Conservation (phyloP, 1,140 invertebrate genomes). For the Calosoma granatense region DNA sequence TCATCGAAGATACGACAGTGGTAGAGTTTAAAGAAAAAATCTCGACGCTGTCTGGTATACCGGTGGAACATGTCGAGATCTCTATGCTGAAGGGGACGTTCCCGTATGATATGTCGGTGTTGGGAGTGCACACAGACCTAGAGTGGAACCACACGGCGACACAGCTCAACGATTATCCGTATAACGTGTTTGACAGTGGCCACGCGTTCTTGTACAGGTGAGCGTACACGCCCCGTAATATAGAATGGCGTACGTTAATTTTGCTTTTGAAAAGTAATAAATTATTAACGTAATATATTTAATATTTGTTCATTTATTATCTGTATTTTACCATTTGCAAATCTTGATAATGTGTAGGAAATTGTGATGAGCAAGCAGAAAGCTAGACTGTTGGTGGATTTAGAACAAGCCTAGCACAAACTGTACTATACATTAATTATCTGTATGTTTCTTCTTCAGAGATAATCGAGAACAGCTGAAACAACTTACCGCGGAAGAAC, state of each 20-base stretch:
- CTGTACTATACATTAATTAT: too few species aligned
- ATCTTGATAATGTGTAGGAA: too few species aligned
- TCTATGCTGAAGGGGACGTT: constrained; percentile 47
- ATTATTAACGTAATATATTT: too few species aligned
- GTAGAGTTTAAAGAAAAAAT: constrained; percentile 41
- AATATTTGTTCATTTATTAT: neutral
- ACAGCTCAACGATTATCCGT: constrained; percentile 37
- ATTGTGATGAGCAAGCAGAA: too few species aligned
- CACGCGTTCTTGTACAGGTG: constrained; percentile 50
- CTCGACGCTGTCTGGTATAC: constrained; percentile 48
- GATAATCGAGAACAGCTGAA: constrained; percentile 50
- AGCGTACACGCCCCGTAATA: too few species aligned
- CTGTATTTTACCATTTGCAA: neutral
- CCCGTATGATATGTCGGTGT: constrained; percentile 46
- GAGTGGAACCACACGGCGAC: constrained; percentile 44
- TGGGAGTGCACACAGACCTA: constrained; percentile 43
- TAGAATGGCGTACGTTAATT: neutral
- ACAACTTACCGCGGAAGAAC: constrained; percentile 48
- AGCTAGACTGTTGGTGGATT: too few species aligned
- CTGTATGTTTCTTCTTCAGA: constrained; percentile 41
- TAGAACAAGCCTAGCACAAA: too few species aligned
- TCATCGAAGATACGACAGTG: constrained; percentile 44
- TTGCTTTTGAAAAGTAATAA: too few species aligned
- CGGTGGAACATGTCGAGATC: constrained; percentile 51
- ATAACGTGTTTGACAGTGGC: constrained; percentile 46